Base-by-base conservation (phyloP, 2,888 invertebrate genomes). In the Eupithecia abbreviata region DNA sequence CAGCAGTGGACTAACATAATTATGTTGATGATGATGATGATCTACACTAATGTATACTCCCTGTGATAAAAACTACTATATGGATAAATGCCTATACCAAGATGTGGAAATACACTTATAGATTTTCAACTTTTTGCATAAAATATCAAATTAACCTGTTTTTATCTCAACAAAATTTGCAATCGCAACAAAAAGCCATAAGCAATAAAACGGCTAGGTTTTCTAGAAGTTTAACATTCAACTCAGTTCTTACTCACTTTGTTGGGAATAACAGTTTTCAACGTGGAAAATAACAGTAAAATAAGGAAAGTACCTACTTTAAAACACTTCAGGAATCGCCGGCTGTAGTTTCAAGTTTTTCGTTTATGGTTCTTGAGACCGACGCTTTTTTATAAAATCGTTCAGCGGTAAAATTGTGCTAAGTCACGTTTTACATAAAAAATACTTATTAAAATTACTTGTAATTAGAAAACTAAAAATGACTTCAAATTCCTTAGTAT, bases 281-380 rank as follows among this genome's bases (percentile, higher is more conserved):
- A 58, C 71, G 71, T 71, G 71, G 71, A 71, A 62, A 71, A 69
- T 69, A 69, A 30, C 69, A 47, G 69, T 69, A 69, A 69, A 69
- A 69, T 69, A 69, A 47, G 69, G 3, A 47, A 69, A 49, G 62
- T 67, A 67, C 41, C 43, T 68, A 68, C n/a, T 68, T 69, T 69
- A 69, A 69, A 69, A 49, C 69, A 69, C 69, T 69, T 69, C 47
- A 49, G 69, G 13, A 47, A 69, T 69, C 69, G 69, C 69, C 69
- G 0, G 69, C 69, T 47, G 47, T 47, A 18, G 47, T 69, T 47
- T n/a, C 47, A 69, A 69, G 69, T 69, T 69, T 47, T 69, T 15
- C 47, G 69, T 69, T 69, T 69, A 69, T 47, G 47, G 30, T 69
- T 69, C 30, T 30, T 49, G 47, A 9, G 67, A 68, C 45, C n/a